Base-by-base conservation (phyloP, 2,888 invertebrate species). In the Tetanocera ferruginea region DNA sequence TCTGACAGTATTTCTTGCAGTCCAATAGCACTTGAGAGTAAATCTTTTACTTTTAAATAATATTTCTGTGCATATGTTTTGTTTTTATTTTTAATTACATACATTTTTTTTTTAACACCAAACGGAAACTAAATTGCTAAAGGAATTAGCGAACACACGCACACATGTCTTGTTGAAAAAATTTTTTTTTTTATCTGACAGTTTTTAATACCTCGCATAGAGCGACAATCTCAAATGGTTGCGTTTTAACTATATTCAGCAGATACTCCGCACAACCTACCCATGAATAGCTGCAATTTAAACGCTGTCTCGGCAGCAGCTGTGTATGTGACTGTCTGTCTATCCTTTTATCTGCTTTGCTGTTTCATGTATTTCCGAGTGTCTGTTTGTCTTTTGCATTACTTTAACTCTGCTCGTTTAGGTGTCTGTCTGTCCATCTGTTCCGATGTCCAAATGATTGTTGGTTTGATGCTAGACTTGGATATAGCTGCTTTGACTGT, bases 121-220 rank as follows among this genome's bases (percentile, higher is more conserved):
- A 76, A 78, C 70, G 71, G 67, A 77, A 78, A 76, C 70, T 70
- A 75, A 79, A 79, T 72, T 75, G 64, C 78, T 72, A 72, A 78
- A 55, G 60, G 77, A 76, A 79, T 80, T 73, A 79, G 77, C 74
- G 64, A 76, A 78, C 51, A 62, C 66, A 78, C 31, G 34, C 43
- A n/a, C 49, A 11, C 70, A 37, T 28, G 11, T 52, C 19, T n/a
- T 57, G 5, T 19, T 17, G 9, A 64, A n/a, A n/a, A n/a, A n/a
- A 67, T 62, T 9, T 62, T 9, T 31, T 62, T 62, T 43, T 49
- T 49, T 51, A 19, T 43, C 25, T 49, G 25, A 69, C 9, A 14
- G 9, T 43, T 69, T 69, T 69, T 69, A 69, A 69, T 69, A 11
- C 25, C 51, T 49, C 25, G 69, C 43, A 23, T 69, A 23, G 51